These are phyloP conservation scores for Tetropium fuscum DNA, from an alignment of 2,888 invertebrate genomes.

Conservation along the genomic window DNA sequence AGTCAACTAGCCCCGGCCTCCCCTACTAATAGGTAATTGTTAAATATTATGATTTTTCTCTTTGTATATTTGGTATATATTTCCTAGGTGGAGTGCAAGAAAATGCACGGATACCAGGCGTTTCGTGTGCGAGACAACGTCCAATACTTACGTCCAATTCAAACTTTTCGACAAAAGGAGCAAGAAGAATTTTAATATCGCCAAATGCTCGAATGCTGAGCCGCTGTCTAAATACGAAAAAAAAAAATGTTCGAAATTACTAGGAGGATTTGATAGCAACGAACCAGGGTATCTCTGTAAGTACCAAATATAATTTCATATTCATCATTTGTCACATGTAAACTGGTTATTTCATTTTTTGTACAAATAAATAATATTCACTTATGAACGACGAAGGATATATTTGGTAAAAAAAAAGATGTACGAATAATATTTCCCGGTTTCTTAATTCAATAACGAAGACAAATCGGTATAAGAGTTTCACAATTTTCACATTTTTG, in stretches of 20 bases:
- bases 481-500: too few relatives aligned
- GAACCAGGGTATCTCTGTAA: constrained; percentile 33
- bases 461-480: too few relatives aligned
- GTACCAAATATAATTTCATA: too few relatives aligned
- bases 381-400: too few relatives aligned
- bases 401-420: too few relatives aligned
- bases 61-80: not conserved
- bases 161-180: constrained; percentile 38
- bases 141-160: constrained; percentile 42
- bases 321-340: too few relatives aligned
- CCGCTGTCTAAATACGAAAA: constrained; percentile 41
- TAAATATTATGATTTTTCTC: not conserved
- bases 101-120: constrained; percentile 72
- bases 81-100: constrained; percentile 73
- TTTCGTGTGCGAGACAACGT: constrained; percentile 73
- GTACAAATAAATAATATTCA: too few relatives aligned
- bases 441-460: too few relatives aligned
- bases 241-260: constrained; percentile 45
- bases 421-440: too few relatives aligned
- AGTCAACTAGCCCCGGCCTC: too few relatives aligned
- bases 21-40: too few relatives aligned
- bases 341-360: too few relatives aligned
- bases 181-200: constrained; percentile 43
- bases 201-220: constrained; percentile 46
- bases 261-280: constrained; percentile 35